A percentile compares a stretch with the other conserved stretches of the same genome.
These are phyloP conservation scores for Drosophila micromelanica DNA, from an alignment of 1,140 invertebrate species.

Conservation along the genomic window DNA sequence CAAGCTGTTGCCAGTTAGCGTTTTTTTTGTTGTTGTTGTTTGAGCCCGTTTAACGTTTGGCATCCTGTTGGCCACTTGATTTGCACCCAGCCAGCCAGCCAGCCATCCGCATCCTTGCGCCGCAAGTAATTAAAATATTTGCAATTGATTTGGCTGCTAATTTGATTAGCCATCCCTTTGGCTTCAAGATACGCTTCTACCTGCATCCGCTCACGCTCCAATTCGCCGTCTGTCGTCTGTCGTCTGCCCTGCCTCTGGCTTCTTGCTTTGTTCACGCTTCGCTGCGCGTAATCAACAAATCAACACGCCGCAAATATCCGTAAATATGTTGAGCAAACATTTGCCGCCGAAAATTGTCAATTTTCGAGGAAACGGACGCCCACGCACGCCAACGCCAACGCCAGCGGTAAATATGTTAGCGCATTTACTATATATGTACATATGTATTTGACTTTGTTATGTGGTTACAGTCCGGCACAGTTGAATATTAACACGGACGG, in stretches of 20 bases:
- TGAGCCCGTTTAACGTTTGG: conserved; percentile 7
- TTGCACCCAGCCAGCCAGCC: no score
- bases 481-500: not conserved
- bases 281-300: conserved; percentile 39
- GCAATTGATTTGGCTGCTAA: conserved; percentile 44
- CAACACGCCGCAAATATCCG: conserved; percentile 42
- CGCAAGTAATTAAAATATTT: conserved; percentile 36
- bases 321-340: conserved; percentile 43
- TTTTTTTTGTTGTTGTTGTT: no score
- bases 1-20: not conserved
- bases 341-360: conserved; percentile 43
- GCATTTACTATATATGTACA: not conserved
- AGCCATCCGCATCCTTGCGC: no score
- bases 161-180: conserved; percentile 55
- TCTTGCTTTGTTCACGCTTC: conserved; percentile 21
- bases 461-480: not conserved
- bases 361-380: conserved; percentile 14
- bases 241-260: not conserved
- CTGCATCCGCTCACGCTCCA: conserved; percentile 9
- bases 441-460: not conserved
- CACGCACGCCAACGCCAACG: not conserved
- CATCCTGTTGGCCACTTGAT: no score
- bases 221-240: conserved; percentile 6
- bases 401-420: not conserved
- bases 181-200: not conserved